A percentile compares a stretch with the other conserved stretches of the same genome.
Conservation (phyloP, 2,888 invertebrate species). For the Oxystoma pomonae region DNA sequence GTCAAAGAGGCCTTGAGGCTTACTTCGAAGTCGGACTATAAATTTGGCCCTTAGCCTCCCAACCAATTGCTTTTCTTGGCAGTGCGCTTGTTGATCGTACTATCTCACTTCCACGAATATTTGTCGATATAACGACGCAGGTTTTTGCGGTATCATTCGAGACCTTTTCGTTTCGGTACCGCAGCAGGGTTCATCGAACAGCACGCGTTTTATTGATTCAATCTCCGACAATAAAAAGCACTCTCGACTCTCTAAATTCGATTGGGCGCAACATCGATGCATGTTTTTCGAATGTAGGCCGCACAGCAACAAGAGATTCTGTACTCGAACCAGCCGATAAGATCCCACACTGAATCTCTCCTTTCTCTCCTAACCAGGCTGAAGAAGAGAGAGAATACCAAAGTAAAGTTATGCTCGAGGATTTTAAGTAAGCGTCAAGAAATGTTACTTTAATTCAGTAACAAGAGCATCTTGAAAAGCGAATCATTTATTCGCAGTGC, state of each 20-base stretch:
- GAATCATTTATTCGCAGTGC: background rate
- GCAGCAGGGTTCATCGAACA: background rate
- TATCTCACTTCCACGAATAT: no score
- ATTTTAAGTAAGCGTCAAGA: background rate
- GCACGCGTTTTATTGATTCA: background rate
- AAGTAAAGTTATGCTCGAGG: background rate
- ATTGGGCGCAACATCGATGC: constrained; percentile 4
- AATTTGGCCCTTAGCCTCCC: no score
- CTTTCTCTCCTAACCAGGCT: background rate
- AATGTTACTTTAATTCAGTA: constrained; percentile 16
- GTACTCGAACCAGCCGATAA: constrained; percentile 1
- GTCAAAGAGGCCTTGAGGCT: no score
- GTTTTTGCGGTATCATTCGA: no score
- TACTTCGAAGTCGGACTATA: no score
- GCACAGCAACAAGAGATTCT: constrained; percentile 16
- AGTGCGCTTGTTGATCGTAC: no score
- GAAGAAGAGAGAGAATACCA: background rate
- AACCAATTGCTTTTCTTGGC: no score
- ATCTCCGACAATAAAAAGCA: background rate
- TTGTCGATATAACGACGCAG: no score
- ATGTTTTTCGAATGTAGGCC: constrained; percentile 19
- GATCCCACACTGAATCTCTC: background rate
- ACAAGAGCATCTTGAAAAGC: constrained; percentile 3
- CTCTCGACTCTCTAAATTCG: background rate
- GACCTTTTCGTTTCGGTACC: no score